Percentiles rank a stretch among this genome's conserved stretches.
phyloP scores from a whole-genome alignment of 2,888 invertebrate genomes.

The Eilema griseolum region DNA sequence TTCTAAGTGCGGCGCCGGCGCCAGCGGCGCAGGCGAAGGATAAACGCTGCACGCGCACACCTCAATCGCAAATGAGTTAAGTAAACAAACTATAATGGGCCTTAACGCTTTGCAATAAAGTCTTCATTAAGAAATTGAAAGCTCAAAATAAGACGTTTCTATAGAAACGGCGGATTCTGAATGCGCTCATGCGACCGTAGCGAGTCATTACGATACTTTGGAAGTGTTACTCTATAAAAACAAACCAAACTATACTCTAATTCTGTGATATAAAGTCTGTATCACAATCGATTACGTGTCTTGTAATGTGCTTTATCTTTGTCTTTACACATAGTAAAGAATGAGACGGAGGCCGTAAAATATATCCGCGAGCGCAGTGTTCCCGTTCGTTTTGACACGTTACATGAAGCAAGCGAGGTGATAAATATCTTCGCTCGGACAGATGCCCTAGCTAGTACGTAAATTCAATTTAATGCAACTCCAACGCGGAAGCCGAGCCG shows the following conservation, averaged over 20 bases:
- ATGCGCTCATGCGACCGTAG: slow-evolving; percentile 86
- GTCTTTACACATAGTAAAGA: slow-evolving; percentile 61
- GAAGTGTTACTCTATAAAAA: slow-evolving; percentile 70
- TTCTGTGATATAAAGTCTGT: slow-evolving; percentile 66
- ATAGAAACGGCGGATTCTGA: slow-evolving; percentile 63
- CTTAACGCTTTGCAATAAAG: slow-evolving; percentile 54
- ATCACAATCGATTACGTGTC: slow-evolving; percentile 58
- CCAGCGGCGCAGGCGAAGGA: slow-evolving; percentile 77
- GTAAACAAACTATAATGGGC: slow-evolving; percentile 54
- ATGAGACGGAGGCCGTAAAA: slow-evolving; percentile 66
- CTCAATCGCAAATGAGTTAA: slow-evolving; percentile 59
- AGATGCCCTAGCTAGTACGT: slow-evolving; percentile 64
- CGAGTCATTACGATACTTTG: slow-evolving; percentile 83
- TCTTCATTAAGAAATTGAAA: slow-evolving; percentile 42
- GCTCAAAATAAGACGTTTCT: slow-evolving; percentile 63
- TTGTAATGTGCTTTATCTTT: slow-evolving; percentile 61
- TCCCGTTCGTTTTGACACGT: slow-evolving; percentile 80
- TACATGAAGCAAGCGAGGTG: slow-evolving; percentile 73
- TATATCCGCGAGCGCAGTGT: slow-evolving; percentile 75
- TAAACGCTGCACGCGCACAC: slow-evolving; percentile 72
- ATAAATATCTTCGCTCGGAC: slow-evolving; percentile 79
- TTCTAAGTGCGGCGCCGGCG: slow-evolving; percentile 83
- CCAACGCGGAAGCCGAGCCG: slow-evolving; percentile 68
- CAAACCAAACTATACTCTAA: slow-evolving; percentile 75
- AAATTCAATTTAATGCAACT: slow-evolving; percentile 66